phyloP scores from a whole-genome alignment of 1,140 invertebrate genomes.

The Calosoma granatense region DNA sequence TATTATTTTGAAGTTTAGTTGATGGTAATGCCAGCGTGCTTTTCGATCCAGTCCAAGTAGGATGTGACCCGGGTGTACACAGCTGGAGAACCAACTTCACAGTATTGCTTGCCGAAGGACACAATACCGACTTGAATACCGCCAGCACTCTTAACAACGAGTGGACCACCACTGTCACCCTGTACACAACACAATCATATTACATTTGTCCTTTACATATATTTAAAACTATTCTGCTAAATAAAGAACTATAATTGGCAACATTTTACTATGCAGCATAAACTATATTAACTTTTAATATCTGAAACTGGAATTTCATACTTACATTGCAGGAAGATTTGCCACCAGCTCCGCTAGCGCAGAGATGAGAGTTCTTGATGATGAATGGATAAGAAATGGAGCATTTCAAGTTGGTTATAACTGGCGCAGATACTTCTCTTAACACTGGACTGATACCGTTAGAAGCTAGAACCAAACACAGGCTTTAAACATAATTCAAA shows the following conservation, averaged over 20 bases:
- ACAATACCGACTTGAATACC: constrained; percentile 35
- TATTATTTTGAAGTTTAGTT: too few species aligned
- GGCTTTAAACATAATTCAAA: not conserved
- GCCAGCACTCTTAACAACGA: constrained; percentile 29
- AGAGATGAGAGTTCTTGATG: constrained; percentile 30
- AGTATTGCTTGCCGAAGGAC: constrained; percentile 39
- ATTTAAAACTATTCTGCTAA: constrained; percentile 7
- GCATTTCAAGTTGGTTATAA: constrained; percentile 21
- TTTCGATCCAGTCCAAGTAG: constrained; percentile 41
- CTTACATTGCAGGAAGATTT: constrained; percentile 21
- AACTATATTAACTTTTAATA: constrained; percentile 3
- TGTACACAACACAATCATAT: constrained; percentile 24
- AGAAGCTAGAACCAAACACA: constrained; percentile 14
- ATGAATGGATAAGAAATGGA: constrained; percentile 22
- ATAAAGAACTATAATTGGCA: constrained; percentile 6
- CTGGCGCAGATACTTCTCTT: constrained; percentile 14
- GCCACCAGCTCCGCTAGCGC: constrained; percentile 31
- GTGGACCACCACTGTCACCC: constrained; percentile 39
- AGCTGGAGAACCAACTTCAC: constrained; percentile 38
- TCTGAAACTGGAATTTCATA: not conserved
- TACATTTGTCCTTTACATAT: not conserved
- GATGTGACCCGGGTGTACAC: constrained; percentile 42
- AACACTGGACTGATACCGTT: constrained; percentile 19
- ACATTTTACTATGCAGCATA: constrained; percentile 12
- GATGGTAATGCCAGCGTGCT: constrained; percentile 33